Conservation (phyloP, 2,888 invertebrate species). For the Ophioninae sp. region DNA sequence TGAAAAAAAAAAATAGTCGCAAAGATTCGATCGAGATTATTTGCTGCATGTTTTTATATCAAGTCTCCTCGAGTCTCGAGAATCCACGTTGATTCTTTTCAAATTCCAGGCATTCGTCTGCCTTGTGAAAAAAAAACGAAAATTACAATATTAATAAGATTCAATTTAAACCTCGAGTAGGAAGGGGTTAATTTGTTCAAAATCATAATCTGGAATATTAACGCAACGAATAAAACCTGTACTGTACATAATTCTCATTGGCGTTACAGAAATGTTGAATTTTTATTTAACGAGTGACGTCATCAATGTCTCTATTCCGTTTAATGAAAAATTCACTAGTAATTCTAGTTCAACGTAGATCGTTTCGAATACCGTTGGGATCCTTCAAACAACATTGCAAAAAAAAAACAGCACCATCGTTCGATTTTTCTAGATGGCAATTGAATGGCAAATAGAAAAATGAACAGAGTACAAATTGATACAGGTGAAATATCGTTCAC, state of each 20-base stretch:
- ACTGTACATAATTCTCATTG: neutral
- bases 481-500: neutral
- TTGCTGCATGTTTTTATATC: too few species aligned
- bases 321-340: neutral
- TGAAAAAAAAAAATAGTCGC: too few species aligned
- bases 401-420: neutral
- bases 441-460: neutral
- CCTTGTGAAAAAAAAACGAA: conserved; percentile 16
- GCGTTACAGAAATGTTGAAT: neutral
- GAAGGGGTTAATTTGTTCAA: neutral
- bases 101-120: conserved; percentile 13
- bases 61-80: conserved; percentile 9
- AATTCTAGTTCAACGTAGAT: neutral
- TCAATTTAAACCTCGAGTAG: neutral
- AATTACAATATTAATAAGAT: conserved; percentile 47
- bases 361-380: neutral
- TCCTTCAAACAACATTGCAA: neutral
- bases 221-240: neutral
- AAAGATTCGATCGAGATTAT: too few species aligned
- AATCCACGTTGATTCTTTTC: conserved; percentile 38
- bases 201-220: neutral
- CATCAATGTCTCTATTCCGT: neutral
- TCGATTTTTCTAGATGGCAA: neutral
- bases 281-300: neutral
- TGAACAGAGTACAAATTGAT: neutral